These are phyloP conservation scores for Tenrec ecaudatus DNA, from an alignment of 2,113 vertebrate species.

Conservation along the genomic window DNA sequence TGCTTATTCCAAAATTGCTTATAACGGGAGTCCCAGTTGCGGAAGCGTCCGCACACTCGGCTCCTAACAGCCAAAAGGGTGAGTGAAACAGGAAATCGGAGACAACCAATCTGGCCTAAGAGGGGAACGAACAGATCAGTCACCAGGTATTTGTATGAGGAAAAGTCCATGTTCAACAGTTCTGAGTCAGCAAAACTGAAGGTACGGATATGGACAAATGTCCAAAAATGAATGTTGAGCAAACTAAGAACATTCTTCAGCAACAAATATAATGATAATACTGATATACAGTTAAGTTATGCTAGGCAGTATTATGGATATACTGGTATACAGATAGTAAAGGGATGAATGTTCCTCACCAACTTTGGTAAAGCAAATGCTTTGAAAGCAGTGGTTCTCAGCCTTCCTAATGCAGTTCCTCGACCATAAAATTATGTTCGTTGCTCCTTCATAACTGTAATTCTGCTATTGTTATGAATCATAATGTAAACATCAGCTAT, in stretches of 20 bases:
- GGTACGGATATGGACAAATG: neutral
- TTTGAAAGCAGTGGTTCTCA: no score
- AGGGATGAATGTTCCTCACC: neutral
- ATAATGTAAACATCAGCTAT: no score
- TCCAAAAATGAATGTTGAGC: slow-evolving; percentile 17
- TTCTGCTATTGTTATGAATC: no score
- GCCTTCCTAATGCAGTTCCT: no score
- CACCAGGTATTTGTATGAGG: neutral
- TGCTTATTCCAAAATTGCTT: no score
- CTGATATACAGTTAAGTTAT: slow-evolving; percentile 28
- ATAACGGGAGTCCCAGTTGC: no score
- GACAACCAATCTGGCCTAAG: slow-evolving; percentile 41
- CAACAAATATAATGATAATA: neutral
- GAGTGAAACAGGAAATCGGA: neutral
- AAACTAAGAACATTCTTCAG: neutral
- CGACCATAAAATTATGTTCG: neutral
- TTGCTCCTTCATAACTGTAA: no score
- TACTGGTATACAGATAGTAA: neutral
- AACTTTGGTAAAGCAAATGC: neutral
- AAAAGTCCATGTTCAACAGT: neutral
- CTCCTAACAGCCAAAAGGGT: neutral
- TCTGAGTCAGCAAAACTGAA: slow-evolving; percentile 35
- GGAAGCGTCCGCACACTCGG: no score
- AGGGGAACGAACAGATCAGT: neutral
- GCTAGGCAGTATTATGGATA: neutral